Base-by-base conservation (phyloP, 2,888 invertebrate species). In the Morpho helenor region DNA sequence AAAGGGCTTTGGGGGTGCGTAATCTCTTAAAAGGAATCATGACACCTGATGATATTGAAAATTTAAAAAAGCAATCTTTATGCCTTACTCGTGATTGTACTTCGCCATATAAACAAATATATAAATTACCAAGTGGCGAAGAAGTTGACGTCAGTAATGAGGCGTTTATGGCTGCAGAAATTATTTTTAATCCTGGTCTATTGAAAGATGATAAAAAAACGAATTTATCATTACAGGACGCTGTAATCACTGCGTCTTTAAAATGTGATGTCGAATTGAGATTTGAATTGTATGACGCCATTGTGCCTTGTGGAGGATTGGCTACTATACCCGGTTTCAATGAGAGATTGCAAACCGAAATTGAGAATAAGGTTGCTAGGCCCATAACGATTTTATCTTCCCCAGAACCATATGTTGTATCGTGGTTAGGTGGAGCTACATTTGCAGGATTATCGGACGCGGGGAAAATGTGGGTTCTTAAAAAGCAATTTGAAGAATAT, bases 341-440 rank as follows among this genome's bases (percentile, higher is more conserved):
- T 22, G 68, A 71, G 1, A 75, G 87, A 31, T 61, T 88, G 40
- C 45, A 65, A 3, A 10, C 46, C 0, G 88, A 87, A 59, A 31
- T 87, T 3, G 73, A 76, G 50, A 47, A 46, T 2, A 8, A 69
- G 0, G 55, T 69, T 0, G 8, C 69, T 0, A 67, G 62, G 7
- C 70, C 77, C 0, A 77, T 80, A 0, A 70, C 71, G 40, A 65
- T 88, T 2, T 2, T 76, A 1, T 51, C 69, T 0, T 77, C 80
- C 0, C 41, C 71, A 0, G 88, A 89, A 63, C 65, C 79, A 0
- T 80, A 81, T 44, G 72, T 79, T 0, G 66, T 80, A 0, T 41
- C 81, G 0, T 88, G 87, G 88, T 63, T 88, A 10, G 89, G 89
- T 0, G 89, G 81, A 4, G 80, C 89, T 0, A 78, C 78, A 0